Evolutionary conservation across 2,797 vertebrate genomes (phyloP), one percentile per base, ranked within the genome.

Genomic region (Phyllotis vaccarum): DNA sequence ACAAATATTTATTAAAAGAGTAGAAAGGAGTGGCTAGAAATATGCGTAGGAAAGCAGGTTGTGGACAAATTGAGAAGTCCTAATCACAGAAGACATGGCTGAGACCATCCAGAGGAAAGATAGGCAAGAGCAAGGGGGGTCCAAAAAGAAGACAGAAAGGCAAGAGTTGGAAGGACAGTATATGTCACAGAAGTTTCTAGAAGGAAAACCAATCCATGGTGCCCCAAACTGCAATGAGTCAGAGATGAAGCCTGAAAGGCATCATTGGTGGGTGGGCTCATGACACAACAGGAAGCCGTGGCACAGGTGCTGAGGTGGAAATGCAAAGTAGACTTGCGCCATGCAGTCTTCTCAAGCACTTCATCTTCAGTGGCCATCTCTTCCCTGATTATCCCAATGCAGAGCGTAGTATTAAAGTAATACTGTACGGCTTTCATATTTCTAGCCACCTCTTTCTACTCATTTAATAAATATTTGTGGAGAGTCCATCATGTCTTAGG

Each of bases 1-100:
- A 16, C 43, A 64, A 78, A 86, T 68, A 46, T 70, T 68, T 89
- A n/a, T 68, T 70, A 37, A 64, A 83, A 94, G 52, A 94, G 83
- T 43, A 17, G 85, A 21, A 16, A 76, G 34, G n/a, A 17, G n/a
- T 29, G n/a, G 9, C 29, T 74, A 56, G 83, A 86, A 74, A 75
- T 79, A 75, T 0, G 10, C 29, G 29, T 56, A 12, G 24, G 3
- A 60, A 88, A 0, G 14, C 76, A n/a, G 27, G 34, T 4, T 60
- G 16, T 83, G 82, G 92, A 80, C 17, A 74, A 40, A 37, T 9
- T 40, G 62, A 52, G 62, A 80, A 89, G 58, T 27, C 29, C 37
- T 37, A 13, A 31, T 3, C 27, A 29, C 5, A 66, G 40, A 91
- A 31, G 5, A 5, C 37, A 2, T 13, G 9, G 5, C 6, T 31